Percentiles rank a stretch among this genome's conserved stretches.
Conservation (phyloP, 35 echinoderm and acorn worm genomes). For the Ophiothrix spiculata region DNA sequence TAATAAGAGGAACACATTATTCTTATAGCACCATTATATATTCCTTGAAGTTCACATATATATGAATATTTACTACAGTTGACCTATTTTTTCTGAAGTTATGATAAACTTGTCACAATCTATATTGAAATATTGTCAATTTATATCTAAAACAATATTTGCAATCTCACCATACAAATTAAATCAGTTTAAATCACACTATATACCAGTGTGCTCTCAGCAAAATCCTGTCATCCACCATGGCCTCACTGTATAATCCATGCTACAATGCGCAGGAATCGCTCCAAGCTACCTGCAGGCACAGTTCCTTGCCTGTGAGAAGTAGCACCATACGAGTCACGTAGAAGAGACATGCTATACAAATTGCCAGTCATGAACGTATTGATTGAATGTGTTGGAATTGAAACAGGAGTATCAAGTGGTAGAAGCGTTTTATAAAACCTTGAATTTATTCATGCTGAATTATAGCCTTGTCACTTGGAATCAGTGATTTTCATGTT, state of each 20-base stretch:
- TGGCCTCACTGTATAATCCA: background rate
- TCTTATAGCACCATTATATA: too few species aligned
- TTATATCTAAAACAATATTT: too few species aligned
- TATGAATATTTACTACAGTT: too few species aligned
- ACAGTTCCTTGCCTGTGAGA: background rate
- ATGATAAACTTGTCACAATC: too few species aligned
- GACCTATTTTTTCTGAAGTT: too few species aligned
- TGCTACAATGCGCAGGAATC: background rate
- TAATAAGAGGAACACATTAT: too few species aligned
- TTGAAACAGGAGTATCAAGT: background rate
- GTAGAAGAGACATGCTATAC: background rate
- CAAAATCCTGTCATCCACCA: background rate
- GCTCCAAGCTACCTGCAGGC: background rate
- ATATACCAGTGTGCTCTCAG: background rate
- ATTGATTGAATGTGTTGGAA: constrained; percentile 4
- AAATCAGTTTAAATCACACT: background rate
- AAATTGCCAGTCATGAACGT: background rate
- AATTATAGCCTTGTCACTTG: background rate
- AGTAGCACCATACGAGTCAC: background rate
- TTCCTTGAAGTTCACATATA: too few species aligned
- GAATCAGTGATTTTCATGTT: too few species aligned
- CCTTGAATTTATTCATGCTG: background rate
- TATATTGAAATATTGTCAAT: too few species aligned
- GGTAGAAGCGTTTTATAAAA: too few species aligned
- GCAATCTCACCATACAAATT: too few species aligned